A percentile compares a stretch with the other conserved stretches of the same genome.
Evolutionary conservation across 2,797 vertebrate genomes (phyloP).

Genomic region (Pangasius larnaudii): DNA sequence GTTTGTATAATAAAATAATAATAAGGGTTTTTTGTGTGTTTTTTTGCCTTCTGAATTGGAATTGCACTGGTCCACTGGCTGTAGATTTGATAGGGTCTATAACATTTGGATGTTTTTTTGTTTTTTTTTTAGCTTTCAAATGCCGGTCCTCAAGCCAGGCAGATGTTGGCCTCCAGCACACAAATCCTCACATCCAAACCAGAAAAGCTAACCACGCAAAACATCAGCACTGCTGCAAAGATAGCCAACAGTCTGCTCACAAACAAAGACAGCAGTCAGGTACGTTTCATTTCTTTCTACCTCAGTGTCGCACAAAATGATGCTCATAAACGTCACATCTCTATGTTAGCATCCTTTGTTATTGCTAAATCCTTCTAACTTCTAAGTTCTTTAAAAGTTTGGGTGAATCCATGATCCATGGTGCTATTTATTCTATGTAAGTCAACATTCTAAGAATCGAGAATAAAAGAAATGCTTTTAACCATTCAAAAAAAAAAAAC

Average conservation of each 20-base stretch:
- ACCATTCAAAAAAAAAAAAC: too few species aligned
- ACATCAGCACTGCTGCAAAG: slow-evolving; percentile 37
- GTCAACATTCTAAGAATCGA: neutral
- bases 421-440: neutral
- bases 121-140: slow-evolving; percentile 11
- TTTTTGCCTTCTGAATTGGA: neutral
- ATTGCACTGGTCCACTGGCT: neutral
- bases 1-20: neutral
- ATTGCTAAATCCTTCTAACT: neutral
- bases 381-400: neutral
- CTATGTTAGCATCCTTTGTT: neutral
- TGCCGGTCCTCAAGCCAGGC: fast-evolving
- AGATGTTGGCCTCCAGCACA: neutral
- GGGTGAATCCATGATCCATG: neutral
- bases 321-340: neutral
- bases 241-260: slow-evolving; percentile 13
- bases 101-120: neutral
- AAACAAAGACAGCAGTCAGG: neutral
- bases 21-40: neutral
- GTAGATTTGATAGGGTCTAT: neutral
- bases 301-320: neutral
- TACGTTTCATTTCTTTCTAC: neutral
- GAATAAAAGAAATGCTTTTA: neutral
- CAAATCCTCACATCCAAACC: slow-evolving; percentile 49
- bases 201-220: neutral